A percentile compares a stretch with the other conserved stretches of the same genome.
Conservation (phyloP, 37 sponge, comb jelly and placozoan species). For the Halisarca cf. caerulea region DNA sequence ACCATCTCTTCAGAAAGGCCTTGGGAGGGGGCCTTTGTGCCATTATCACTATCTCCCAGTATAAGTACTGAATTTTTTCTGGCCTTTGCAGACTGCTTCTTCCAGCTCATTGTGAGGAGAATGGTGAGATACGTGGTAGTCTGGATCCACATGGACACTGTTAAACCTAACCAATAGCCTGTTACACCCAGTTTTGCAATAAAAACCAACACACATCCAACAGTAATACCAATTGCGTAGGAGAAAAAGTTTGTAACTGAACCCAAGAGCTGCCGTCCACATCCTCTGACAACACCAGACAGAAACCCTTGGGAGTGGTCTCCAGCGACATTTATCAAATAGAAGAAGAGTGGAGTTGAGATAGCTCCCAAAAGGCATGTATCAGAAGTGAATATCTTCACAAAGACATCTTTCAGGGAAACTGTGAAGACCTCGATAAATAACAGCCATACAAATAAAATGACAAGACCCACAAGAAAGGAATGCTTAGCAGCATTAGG, state of each 20-base stretch:
- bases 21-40: too few species aligned
- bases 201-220: slow-evolving; percentile 48
- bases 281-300: slow-evolving; percentile 49
- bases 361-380: neutral
- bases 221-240: slow-evolving; percentile 53
- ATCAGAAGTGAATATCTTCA: neutral
- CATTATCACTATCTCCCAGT: too few species aligned
- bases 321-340: too few species aligned
- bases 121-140: slow-evolving; percentile 14
- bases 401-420: neutral
- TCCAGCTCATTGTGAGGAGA: slow-evolving; percentile 52
- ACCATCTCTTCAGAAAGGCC: too few species aligned
- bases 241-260: slow-evolving; percentile 39
- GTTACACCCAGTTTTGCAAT: slow-evolving; percentile 30
- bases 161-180: slow-evolving; percentile 63
- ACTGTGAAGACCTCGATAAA: neutral
- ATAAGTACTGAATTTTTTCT: neutral
- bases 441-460: neutral
- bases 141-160: slow-evolving; percentile 12
- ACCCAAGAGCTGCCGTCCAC: slow-evolving; percentile 43
- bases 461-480: neutral
- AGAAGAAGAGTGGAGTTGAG: neutral
- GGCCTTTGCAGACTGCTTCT: slow-evolving; percentile 54
- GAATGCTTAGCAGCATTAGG: neutral
- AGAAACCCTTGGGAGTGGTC: neutral